These are phyloP conservation scores for Microplitis manilae DNA, from an alignment of 2,888 invertebrate genomes.

Conservation along the genomic window DNA sequence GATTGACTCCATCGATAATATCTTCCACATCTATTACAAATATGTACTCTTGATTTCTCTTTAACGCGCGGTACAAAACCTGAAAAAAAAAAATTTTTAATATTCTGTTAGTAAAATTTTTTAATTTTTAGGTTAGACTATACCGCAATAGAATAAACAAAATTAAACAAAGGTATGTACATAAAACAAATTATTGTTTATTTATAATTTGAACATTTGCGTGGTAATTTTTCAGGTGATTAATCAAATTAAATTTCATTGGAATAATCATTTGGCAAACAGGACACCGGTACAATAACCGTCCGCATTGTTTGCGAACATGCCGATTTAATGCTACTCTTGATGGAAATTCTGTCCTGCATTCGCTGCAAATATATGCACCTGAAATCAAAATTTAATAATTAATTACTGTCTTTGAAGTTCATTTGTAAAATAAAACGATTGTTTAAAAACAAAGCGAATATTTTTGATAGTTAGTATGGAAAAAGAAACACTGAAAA, in stretches of 20 bases:
- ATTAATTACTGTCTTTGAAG: background rate
- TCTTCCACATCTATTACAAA: constrained; percentile 62
- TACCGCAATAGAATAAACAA: too few species aligned
- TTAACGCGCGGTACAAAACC: too few species aligned
- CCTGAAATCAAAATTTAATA: constrained; percentile 53
- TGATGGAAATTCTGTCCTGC: constrained; percentile 75
- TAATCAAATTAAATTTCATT: constrained; percentile 63
- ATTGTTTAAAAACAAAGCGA: too few species aligned
- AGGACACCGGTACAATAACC: constrained; percentile 62
- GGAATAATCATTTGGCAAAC: constrained; percentile 61
- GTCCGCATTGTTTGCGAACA: constrained; percentile 65
- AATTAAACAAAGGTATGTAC: too few species aligned
- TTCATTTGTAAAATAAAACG: background rate
- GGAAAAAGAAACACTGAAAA: background rate
- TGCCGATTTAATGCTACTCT: constrained; percentile 72
- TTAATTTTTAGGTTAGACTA: background rate
- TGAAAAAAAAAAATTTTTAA: too few species aligned
- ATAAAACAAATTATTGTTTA: too few species aligned
- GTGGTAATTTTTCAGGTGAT: constrained; percentile 47
- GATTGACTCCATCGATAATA: constrained; percentile 63
- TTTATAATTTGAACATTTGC: background rate
- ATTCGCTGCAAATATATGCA: constrained; percentile 71
- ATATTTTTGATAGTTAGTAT: background rate
- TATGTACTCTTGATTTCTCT: constrained; percentile 43
- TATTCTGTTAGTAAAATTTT: background rate